Conservation (phyloP, 53 echinoderm and acorn worm genomes). For the Stichopus horrens region DNA sequence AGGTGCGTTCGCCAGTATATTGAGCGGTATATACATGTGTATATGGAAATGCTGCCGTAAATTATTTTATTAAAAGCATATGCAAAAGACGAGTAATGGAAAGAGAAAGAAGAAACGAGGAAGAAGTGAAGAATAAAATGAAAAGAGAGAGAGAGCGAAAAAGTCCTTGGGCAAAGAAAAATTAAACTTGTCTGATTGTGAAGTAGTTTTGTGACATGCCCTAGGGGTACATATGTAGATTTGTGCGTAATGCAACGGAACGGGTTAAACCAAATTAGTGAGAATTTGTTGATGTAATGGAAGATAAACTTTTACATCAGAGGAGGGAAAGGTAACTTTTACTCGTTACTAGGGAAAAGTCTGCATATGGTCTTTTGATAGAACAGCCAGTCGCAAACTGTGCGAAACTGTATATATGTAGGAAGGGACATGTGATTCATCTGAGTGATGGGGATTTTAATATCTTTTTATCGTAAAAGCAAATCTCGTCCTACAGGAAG, state of each 20-base stretch:
- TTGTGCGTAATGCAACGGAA: not conserved
- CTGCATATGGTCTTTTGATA: too few relatives aligned
- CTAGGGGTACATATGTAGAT: not conserved
- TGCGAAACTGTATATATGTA: too few relatives aligned
- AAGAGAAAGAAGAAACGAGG: not conserved
- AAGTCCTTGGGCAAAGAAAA: too few relatives aligned
- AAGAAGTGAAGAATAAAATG: too few relatives aligned
- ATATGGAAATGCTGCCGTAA: not conserved
- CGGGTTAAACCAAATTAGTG: not conserved
- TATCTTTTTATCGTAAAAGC: too few relatives aligned
- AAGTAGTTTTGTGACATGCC: not conserved
- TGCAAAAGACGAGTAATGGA: not conserved
- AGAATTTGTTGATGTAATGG: not conserved
- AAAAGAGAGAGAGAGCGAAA: too few relatives aligned
- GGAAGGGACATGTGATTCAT: too few relatives aligned
- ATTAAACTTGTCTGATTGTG: too few relatives aligned
- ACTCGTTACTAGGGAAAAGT: too few relatives aligned
- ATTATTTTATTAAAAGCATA: constrained; percentile 15
- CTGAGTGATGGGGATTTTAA: too few relatives aligned
- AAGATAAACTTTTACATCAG: not conserved
- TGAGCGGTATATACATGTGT: not conserved
- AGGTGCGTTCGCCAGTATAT: not conserved
- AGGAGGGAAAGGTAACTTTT: not conserved
- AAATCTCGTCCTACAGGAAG: too few relatives aligned
- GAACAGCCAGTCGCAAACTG: too few relatives aligned